phyloP scores from a whole-genome alignment of 92 coral and sea anemone genomes.

The Porites lobata region DNA sequence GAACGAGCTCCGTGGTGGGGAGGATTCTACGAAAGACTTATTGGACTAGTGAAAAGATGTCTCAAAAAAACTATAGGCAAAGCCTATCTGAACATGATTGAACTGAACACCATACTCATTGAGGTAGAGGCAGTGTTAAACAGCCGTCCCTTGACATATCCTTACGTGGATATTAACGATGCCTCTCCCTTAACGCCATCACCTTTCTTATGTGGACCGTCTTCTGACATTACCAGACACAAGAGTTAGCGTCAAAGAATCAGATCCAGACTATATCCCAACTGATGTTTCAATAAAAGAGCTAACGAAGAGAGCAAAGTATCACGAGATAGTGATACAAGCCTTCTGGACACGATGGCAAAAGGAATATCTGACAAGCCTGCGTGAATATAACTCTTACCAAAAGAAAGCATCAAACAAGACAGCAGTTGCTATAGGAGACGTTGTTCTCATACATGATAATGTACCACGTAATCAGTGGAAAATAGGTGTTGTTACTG shows the following conservation, averaged over 20 bases:
- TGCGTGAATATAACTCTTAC: conserved; percentile 42
- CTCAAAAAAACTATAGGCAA: conserved; percentile 61
- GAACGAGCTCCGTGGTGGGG: conserved; percentile 77
- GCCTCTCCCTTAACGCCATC: conserved; percentile 29
- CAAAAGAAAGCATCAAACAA: neutral
- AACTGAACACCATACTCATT: conserved; percentile 46
- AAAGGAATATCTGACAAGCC: conserved; percentile 44
- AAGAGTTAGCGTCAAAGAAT: no score
- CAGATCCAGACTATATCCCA: neutral
- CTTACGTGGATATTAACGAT: conserved; percentile 25
- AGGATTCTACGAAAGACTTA: conserved; percentile 62
- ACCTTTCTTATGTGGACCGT: no score
- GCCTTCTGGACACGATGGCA: conserved; percentile 52
- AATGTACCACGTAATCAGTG: conserved; percentile 25
- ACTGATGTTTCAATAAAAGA: conserved; percentile 29
- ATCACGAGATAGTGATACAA: conserved; percentile 36
- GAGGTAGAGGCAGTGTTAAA: conserved; percentile 58
- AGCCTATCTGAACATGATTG: conserved; percentile 55
- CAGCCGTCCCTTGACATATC: conserved; percentile 49
- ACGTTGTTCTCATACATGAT: conserved; percentile 52
- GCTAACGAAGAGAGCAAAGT: conserved; percentile 42
- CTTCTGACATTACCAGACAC: no score
- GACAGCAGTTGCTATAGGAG: conserved; percentile 43
- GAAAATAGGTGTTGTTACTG: conserved; percentile 47
- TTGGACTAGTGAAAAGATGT: conserved; percentile 56